A percentile compares a stretch with the other conserved stretches of the same genome.
phyloP scores from a whole-genome alignment of 2,113 vertebrate species.

The Miniopterus natalensis region DNA sequence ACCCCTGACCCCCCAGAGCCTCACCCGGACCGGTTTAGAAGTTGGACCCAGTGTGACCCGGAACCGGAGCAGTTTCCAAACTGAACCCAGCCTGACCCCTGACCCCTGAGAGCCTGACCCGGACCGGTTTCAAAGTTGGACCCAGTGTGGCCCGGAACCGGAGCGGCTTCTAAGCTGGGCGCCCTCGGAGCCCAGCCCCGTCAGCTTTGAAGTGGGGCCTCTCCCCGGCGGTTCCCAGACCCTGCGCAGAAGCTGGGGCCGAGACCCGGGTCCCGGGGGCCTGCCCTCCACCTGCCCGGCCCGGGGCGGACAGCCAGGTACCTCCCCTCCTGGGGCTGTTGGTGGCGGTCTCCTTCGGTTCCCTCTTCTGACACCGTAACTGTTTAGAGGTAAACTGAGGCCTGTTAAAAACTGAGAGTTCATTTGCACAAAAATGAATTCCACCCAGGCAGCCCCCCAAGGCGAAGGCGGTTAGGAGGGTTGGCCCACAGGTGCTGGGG shows the following conservation, averaged over 20 bases:
- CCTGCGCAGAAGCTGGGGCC: neutral
- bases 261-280: fast-evolving
- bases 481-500: neutral
- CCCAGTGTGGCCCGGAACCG: too few species aligned
- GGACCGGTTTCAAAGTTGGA: neutral
- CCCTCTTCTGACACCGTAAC: neutral
- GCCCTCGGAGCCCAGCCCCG: too few species aligned
- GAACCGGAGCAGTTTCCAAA: neutral
- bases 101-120: too few species aligned
- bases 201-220: too few species aligned
- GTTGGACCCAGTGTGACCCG: neutral
- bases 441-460: neutral
- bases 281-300: fast-evolving
- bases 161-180: too few species aligned
- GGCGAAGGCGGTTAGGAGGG: too few species aligned
- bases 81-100: too few species aligned
- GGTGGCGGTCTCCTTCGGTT: neutral
- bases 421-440: neutral
- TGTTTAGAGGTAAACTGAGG: neutral
- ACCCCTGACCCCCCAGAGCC: neutral
- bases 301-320: neutral
- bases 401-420: neutral
- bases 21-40: too few species aligned
- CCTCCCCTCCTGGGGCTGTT: neutral
- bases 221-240: neutral